Evolutionary conservation across 2,113 vertebrate genomes (phyloP).

Genomic region (Gallinago media): DNA sequence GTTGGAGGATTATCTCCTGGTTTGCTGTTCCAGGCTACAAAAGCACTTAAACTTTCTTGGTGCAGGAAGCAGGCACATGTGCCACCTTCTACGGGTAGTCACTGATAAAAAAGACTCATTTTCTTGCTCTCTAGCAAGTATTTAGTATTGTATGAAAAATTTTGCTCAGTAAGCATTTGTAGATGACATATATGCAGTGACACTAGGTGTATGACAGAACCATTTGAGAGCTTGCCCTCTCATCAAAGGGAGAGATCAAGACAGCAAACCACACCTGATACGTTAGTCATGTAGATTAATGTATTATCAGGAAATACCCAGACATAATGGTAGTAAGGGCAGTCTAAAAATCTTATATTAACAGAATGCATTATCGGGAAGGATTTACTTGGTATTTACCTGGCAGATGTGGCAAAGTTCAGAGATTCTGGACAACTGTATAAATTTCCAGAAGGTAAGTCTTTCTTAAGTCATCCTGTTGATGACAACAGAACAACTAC

Average conservation of each 20-base stretch:
- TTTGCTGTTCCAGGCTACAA: neutral
- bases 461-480: neutral
- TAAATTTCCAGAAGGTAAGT: neutral
- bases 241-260: neutral
- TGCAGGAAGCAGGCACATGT: neutral
- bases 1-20: neutral
- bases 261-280: neutral
- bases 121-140: neutral
- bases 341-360: neutral
- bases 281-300: neutral
- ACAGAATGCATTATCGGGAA: neutral
- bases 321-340: neutral
- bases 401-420: neutral
- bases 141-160: neutral
- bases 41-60: neutral
- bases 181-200: neutral
- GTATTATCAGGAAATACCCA: neutral
- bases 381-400: neutral
- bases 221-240: neutral
- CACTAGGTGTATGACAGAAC: neutral
- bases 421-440: neutral
- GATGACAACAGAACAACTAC: neutral
- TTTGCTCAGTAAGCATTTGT: neutral
- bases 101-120: neutral
- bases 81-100: neutral